These are phyloP conservation scores for Limnephilus auricula DNA, from an alignment of 2,888 invertebrate genomes.

Conservation along the genomic window DNA sequence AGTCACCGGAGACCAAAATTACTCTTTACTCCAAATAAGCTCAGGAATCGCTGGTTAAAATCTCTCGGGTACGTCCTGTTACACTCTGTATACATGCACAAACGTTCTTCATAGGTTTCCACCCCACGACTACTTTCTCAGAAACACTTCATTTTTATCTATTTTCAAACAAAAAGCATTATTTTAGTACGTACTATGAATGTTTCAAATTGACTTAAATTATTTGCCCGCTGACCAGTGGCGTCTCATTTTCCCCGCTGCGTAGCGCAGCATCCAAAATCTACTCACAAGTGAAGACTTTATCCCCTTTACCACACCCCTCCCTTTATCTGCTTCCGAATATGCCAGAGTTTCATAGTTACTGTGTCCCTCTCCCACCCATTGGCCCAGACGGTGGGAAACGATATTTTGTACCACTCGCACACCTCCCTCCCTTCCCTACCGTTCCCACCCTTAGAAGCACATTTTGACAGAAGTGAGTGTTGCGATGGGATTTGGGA, in stretches of 20 bases:
- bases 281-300: constrained; percentile 60
- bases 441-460: constrained; percentile 11
- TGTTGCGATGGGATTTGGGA: constrained; percentile 12
- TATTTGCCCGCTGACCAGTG: constrained; percentile 26
- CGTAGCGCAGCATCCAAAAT: constrained; percentile 51
- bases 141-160: background rate
- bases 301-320: constrained; percentile 40
- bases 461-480: constrained; percentile 54
- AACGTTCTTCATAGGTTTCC: background rate
- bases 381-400: constrained; percentile 43
- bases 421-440: background rate
- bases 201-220: background rate
- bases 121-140: background rate
- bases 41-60: too few relatives aligned
- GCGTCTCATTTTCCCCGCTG: background rate
- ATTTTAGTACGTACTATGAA: background rate
- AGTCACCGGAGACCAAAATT: too few relatives aligned
- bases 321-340: constrained; percentile 36
- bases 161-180: background rate
- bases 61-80: too few relatives aligned
- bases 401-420: constrained; percentile 53
- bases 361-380: constrained; percentile 50
- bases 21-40: too few relatives aligned
- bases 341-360: constrained; percentile 43
- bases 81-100: too few relatives aligned